Evolutionary conservation across 2,888 invertebrate genomes (phyloP), one percentile per base, ranked within the genome.

Genomic region (Lithophane socia): DNA sequence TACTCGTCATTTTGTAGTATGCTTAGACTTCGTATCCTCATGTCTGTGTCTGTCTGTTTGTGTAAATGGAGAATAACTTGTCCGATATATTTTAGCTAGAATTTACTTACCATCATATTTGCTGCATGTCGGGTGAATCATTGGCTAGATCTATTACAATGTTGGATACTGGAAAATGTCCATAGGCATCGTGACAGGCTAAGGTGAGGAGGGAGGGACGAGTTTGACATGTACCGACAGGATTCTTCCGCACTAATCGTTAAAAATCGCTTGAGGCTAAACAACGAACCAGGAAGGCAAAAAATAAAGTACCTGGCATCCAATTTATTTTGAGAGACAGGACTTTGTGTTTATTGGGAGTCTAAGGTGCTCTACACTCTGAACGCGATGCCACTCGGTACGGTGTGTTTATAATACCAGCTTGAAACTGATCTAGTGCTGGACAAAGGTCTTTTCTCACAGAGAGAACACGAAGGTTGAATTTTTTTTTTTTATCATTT

Each of bases 241-340:
- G 10, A 61, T 29, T 60, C 3, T 9, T 60, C 16, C 49, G 9
- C 42, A 44, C 42, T 44, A 54, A 60, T 60, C 78, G 29, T 66
- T 37, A 42, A 61, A 82, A 60, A 66, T 0, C 54, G n/a, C 66
- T 67, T 24, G 66, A 79, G 58, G 54, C 21, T 79, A 29, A 42
- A 49, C 64, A 65, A 54, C 1, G 18, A 54, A 69, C 56, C 37
- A 9, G n/a, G 16, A 68, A 69, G 58, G 16, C n/a, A n/a, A 21
- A 49, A 64, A 83, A 79, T 83, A 65, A 83, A 68, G 58, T 68
- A 29, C 29, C 29, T 29, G 69, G 47, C n/a, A 49, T 64, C 69
- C 58, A 80, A 80, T 83, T 80, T 80, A 78, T 82, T 65, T 69
- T 80, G 47, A 70, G 54, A 60, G 24, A 61, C 47, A 29, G 65